Conservation (phyloP, 2,797 vertebrate species). For the Florisuga fusca region DNA sequence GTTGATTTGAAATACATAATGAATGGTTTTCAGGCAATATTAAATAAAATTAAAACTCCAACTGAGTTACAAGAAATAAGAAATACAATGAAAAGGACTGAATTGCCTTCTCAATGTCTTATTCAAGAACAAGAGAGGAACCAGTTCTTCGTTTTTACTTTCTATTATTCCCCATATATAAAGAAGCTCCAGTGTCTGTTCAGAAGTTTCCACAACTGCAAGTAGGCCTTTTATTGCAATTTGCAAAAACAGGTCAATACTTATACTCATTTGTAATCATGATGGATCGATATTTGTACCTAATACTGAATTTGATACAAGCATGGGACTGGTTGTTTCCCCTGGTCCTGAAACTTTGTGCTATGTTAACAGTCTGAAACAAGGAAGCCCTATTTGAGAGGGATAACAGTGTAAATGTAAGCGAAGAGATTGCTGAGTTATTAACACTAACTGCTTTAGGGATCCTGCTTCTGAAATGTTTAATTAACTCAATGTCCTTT, state of each 20-base stretch:
- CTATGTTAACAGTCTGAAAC: background rate
- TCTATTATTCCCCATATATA: background rate
- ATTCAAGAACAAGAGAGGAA: background rate
- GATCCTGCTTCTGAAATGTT: background rate
- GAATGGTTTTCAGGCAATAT: background rate
- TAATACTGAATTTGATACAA: background rate
- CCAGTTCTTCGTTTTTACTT: background rate
- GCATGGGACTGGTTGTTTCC: background rate
- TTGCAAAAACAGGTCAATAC: background rate
- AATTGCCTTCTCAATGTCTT: background rate
- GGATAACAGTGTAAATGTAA: background rate
- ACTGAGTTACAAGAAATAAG: background rate
- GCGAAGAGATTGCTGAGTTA: background rate
- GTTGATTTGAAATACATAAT: background rate
- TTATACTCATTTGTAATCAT: background rate
- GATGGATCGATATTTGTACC: background rate
- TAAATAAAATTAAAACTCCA: background rate
- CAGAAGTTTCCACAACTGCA: background rate
- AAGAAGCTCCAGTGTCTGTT: background rate
- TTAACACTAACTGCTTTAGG: background rate
- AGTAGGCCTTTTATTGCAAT: background rate
- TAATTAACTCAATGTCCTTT: background rate
- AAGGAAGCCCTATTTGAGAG: background rate
- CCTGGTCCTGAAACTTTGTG: background rate
- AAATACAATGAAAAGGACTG: background rate